Base-by-base conservation (phyloP, 2,888 invertebrate species). In the Fissipunctia ypsillon region DNA sequence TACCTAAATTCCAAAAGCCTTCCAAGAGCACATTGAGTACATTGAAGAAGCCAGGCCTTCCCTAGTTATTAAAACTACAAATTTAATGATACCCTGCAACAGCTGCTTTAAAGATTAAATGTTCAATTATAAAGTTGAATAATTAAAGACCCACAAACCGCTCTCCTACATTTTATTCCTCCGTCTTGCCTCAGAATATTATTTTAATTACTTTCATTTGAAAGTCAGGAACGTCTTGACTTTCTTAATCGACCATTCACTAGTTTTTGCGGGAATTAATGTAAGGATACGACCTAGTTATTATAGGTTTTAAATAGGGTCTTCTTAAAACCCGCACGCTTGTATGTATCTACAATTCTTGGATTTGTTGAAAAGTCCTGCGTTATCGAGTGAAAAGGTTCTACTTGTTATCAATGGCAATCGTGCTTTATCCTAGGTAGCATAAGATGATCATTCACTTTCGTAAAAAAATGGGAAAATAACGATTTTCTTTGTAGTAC, bases 181-280 rank as follows among this genome's bases (percentile, higher is more conserved):
- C 38, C 25, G 28, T 73, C 54, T 43, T 38, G 25, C 69, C 41
- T 48, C 43, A 57, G 61, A 56, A 57, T 81, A 81, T 81, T 61
- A 77, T 77, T 80, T 82, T 69, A 69, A 69, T 69, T 63, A 67
- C 69, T 80, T 80, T 64, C 38, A 69, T 80, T 77, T 72, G 35
- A 52, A 66, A 59, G 50, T 38, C 14, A 38, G 52, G 54, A 67
- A n/a, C 35, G 38, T 69, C 63, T 77, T 66, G n/a, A 71, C 31
- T 81, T 63, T 57, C 25, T 63, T 66, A 76, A 69, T 81, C 41
- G 76, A 43, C 61, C 22, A 66, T 57, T 48, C 41, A 28, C 31
- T 66, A 60, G 56, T 69, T 61, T 50, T 61, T 56, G 45, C 25
- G 10, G 9, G 28, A 22, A n/a, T 48, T 38, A 56, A 45, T 43